A percentile compares a stretch with the other conserved stretches of the same genome.
These are phyloP conservation scores for Carassius gibelio DNA, from an alignment of 2,113 vertebrate genomes.

Conservation along the genomic window DNA sequence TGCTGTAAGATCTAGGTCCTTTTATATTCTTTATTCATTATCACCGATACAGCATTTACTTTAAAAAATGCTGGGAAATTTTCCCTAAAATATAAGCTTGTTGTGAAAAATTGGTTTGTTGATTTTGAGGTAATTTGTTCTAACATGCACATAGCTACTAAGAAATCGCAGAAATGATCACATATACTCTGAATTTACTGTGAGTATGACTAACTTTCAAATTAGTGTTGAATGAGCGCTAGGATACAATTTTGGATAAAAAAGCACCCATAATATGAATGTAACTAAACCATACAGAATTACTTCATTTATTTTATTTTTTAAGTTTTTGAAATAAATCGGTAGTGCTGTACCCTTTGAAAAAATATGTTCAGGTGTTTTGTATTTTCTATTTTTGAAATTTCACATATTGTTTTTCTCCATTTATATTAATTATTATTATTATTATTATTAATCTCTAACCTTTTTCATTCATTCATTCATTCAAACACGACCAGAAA, in stretches of 20 bases:
- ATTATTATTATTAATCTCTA: no score
- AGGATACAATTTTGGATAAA: not conserved
- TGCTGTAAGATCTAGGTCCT: slow-evolving; percentile 37
- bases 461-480: no score
- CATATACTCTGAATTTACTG: not conserved
- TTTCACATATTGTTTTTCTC: not conserved
- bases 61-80: not conserved
- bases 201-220: not conserved
- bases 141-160: not conserved
- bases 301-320: not conserved
- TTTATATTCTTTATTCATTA: not conserved
- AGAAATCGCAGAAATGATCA: not conserved
- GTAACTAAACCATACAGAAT: not conserved
- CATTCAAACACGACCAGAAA: not conserved
- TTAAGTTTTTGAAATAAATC: not conserved
- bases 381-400: not conserved
- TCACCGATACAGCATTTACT: not conserved
- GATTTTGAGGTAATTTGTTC: not conserved
- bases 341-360: not conserved
- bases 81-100: not conserved
- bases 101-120: not conserved
- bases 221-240: not conserved
- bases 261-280: not conserved
- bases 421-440: not conserved
- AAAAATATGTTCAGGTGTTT: not conserved